These are phyloP conservation scores for Tachypleus tridentatus DNA, from an alignment of 1,140 invertebrate species.

Conservation along the genomic window DNA sequence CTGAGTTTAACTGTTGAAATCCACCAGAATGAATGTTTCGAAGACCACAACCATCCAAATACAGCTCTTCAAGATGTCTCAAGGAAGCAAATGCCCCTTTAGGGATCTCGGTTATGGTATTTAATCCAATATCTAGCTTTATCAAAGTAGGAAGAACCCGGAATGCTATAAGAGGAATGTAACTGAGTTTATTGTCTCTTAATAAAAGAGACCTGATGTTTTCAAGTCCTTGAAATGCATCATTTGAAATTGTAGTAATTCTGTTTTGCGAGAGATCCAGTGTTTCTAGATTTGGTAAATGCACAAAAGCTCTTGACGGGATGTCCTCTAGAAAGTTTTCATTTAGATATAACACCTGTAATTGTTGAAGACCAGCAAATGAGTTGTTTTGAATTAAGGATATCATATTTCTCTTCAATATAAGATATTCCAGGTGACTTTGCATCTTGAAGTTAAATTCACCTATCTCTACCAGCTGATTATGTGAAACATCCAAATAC, in stretches of 20 bases:
- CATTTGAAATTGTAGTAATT: conserved; percentile 61
- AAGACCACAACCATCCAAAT: conserved; percentile 65
- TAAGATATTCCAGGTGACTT: conserved; percentile 44
- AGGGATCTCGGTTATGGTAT: conserved; percentile 55
- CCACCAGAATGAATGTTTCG: conserved; percentile 59
- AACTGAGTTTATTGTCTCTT: conserved; percentile 67
- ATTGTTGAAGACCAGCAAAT: conserved; percentile 51
- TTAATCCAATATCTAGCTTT: conserved; percentile 60
- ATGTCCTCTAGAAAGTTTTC: conserved; percentile 69
- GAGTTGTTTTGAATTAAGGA: conserved; percentile 48
- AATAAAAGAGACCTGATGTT: conserved; percentile 63
- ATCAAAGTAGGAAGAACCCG: conserved; percentile 45
- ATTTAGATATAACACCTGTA: conserved; percentile 61
- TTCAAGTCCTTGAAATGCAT: conserved; percentile 61
- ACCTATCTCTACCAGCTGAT: conserved; percentile 60
- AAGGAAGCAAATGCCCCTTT: conserved; percentile 41
- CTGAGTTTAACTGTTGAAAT: conserved; percentile 55
- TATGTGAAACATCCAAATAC: conserved; percentile 69
- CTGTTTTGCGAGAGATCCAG: conserved; percentile 76
- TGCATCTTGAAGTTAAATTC: conserved; percentile 58
- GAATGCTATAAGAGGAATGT: conserved; percentile 47
- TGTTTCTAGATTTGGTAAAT: conserved; percentile 61
- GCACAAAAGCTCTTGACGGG: conserved; percentile 56
- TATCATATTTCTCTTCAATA: conserved; percentile 21
- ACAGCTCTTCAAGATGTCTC: conserved; percentile 55